Conservation (phyloP, 2,113 vertebrate species). For the Junco hyemalis region DNA sequence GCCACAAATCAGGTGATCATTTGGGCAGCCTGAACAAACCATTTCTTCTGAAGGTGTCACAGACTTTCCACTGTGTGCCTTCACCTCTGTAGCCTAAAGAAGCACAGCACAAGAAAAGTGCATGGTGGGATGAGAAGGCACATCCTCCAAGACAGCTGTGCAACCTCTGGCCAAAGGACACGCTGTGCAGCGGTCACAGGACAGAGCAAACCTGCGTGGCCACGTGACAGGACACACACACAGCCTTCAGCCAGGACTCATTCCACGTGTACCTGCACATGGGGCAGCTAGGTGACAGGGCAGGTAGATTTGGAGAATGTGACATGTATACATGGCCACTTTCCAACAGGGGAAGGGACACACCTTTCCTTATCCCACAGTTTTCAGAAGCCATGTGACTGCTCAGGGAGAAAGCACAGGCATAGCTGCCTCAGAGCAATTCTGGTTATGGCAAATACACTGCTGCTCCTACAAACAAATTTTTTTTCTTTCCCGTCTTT, state of each 20-base stretch:
- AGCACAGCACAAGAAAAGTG: neutral
- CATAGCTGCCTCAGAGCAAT: neutral
- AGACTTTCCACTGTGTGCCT: neutral
- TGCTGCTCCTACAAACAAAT: neutral
- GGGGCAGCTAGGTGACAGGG: neutral
- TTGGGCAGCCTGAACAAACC: neutral
- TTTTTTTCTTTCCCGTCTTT: neutral
- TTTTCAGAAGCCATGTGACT: neutral
- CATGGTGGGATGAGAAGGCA: fast-evolving
- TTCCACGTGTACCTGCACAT: neutral
- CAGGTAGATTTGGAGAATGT: neutral
- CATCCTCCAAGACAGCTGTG: neutral
- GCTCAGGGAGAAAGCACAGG: neutral
- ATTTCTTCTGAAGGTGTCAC: neutral
- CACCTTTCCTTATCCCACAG: neutral
- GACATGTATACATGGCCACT: neutral
- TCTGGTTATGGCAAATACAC: neutral
- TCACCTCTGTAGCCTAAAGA: neutral
- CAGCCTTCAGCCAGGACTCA: neutral
- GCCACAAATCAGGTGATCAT: neutral
- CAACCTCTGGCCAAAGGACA: neutral
- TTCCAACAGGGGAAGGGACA: neutral
- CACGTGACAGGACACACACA: fast-evolving
- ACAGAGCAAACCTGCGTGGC: neutral
- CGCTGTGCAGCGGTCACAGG: neutral